Evolutionary conservation across 2,113 vertebrate genomes (phyloP).

Genomic region (Xiphophorus couchianus): DNA sequence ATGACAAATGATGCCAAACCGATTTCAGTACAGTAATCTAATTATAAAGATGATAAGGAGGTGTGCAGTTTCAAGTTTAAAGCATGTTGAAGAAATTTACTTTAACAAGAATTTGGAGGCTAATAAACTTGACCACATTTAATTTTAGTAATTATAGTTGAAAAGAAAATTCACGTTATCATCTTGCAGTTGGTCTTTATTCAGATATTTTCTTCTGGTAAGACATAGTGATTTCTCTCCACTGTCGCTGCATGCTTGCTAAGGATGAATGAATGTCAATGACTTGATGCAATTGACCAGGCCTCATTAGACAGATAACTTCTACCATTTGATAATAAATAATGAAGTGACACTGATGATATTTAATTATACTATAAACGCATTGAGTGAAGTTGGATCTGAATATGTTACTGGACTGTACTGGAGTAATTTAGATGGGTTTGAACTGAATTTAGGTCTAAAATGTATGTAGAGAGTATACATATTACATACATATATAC

Average conservation of each 20-base stretch:
- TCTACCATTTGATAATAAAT: background rate
- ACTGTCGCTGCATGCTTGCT: background rate
- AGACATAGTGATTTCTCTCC: background rate
- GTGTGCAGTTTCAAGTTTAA: background rate
- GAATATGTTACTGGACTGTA: too few species aligned
- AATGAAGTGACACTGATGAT: background rate
- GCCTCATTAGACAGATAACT: background rate
- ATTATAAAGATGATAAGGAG: background rate
- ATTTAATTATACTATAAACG: background rate
- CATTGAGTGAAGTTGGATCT: too few species aligned
- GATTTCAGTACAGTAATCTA: background rate
- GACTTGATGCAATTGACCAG: background rate
- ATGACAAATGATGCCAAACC: background rate
- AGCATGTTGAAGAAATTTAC: background rate
- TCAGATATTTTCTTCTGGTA: background rate
- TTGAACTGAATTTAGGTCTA: too few species aligned
- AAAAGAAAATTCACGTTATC: background rate
- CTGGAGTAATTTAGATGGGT: too few species aligned
- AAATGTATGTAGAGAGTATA: too few species aligned
- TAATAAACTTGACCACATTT: background rate
- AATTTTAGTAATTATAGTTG: background rate
- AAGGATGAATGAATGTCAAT: background rate
- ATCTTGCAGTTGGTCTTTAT: background rate
- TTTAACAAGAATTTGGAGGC: background rate
- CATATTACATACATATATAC: too few species aligned